Evolutionary conservation across 35 echinoderm and acorn worm genomes (phyloP).

Genomic region (Hemicentrotus pulcherrimus): DNA sequence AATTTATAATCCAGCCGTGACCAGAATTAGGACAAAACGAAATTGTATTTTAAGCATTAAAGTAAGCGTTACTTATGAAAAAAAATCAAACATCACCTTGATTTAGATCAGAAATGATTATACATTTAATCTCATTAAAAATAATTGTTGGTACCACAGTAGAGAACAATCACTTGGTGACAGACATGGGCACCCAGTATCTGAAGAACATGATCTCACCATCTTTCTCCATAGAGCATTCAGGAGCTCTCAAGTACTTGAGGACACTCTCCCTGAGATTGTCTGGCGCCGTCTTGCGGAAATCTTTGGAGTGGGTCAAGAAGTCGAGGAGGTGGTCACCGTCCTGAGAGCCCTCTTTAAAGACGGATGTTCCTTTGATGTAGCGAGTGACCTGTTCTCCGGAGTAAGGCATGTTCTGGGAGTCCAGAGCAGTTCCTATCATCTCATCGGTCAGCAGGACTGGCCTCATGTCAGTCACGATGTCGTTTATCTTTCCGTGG

Average conservation of each 20-base stretch:
- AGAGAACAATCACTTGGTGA: not conserved
- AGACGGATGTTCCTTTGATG: slow-evolving; percentile 18
- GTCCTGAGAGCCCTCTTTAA: slow-evolving; percentile 17
- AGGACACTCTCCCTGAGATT: slow-evolving; percentile 37
- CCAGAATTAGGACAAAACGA: no score
- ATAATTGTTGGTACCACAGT: no score
- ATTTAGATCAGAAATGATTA: no score
- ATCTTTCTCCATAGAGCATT: slow-evolving; percentile 18
- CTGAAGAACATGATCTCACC: not conserved
- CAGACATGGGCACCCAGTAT: not conserved
- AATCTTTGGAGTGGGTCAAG: slow-evolving; percentile 49
- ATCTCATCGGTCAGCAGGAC: slow-evolving; percentile 1
- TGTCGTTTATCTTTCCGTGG: slow-evolving; percentile 14
- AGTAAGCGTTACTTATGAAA: no score
- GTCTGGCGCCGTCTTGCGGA: slow-evolving; percentile 49
- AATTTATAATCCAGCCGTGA: no score
- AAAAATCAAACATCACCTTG: no score
- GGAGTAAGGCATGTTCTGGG: not conserved
- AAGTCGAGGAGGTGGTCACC: slow-evolving; percentile 57
- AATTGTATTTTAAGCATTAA: no score
- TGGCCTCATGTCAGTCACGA: not conserved
- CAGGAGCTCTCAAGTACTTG: slow-evolving; percentile 29
- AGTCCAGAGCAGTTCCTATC: not conserved
- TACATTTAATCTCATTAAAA: no score
- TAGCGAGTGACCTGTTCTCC: not conserved